Evolutionary conservation across 2,113 vertebrate species (phyloP).

Genomic region (Corydoras sp.): DNA sequence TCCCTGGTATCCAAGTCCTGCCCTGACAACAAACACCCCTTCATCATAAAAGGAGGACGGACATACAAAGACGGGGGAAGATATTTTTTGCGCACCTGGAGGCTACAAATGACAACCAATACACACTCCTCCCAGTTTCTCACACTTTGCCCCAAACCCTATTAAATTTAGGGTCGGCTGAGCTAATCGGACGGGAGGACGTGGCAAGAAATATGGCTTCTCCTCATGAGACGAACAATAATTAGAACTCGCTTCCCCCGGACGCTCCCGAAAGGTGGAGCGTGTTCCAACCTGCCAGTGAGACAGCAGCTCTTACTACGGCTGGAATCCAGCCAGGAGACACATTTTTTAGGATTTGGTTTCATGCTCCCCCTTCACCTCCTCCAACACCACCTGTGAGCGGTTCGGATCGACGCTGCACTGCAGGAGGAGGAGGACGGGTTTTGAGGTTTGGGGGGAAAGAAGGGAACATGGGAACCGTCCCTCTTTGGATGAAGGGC

Average conservation of each 20-base stretch:
- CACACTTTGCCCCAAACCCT: conserved; percentile 24
- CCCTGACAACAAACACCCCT: conserved; percentile 68
- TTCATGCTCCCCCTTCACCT: too few relatives aligned
- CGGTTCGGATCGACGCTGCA: too few relatives aligned
- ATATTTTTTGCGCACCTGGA: conserved; percentile 26
- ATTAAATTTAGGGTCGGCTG: conserved; percentile 55
- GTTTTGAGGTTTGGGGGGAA: too few relatives aligned
- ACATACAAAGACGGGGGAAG: conserved; percentile 41
- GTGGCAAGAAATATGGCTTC: conserved; percentile 21
- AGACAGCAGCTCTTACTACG: conserved; percentile 53
- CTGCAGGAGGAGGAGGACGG: too few relatives aligned
- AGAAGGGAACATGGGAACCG: too few relatives aligned
- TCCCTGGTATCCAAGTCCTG: conserved; percentile 59
- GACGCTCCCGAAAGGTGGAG: conserved; percentile 53
- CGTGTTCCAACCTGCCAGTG: conserved; percentile 46
- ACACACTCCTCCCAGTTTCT: conserved; percentile 52
- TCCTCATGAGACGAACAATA: conserved; percentile 42
- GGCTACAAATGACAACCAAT: conserved; percentile 59
- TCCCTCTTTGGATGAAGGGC: too few relatives aligned
- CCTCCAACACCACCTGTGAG: too few relatives aligned
- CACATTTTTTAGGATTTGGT: too few relatives aligned
- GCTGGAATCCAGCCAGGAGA: too few relatives aligned
- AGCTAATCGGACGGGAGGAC: background rate
- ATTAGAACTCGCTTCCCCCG: too few relatives aligned
- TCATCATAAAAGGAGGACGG: conserved; percentile 62